A percentile compares a stretch with the other conserved stretches of the same genome.
Evolutionary conservation across 2,888 invertebrate species (phyloP).

Genomic region (Protodeltote pygarga): DNA sequence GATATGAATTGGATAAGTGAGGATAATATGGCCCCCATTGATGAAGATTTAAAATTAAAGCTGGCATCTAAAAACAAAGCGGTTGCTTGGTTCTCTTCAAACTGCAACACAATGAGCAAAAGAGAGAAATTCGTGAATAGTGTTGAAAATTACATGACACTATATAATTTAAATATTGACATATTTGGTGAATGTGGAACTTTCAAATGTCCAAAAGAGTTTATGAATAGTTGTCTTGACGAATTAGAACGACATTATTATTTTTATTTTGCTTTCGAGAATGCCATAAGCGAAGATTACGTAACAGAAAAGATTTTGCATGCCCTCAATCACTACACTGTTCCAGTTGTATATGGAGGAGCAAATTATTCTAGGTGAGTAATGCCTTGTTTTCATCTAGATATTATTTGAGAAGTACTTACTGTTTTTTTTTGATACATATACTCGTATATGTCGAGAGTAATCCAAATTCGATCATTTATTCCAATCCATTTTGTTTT

Average conservation of each 20-base stretch:
- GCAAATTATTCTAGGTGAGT: slow-evolving; percentile 86
- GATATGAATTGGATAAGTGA: slow-evolving; percentile 58
- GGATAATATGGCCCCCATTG: slow-evolving; percentile 52
- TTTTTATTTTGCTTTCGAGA: slow-evolving; percentile 77
- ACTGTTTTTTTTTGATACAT: no score
- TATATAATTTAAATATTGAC: slow-evolving; percentile 61
- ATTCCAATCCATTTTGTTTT: slow-evolving; percentile 28
- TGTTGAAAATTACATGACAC: slow-evolving; percentile 53
- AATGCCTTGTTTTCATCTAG: no score
- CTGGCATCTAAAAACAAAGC: slow-evolving; percentile 56
- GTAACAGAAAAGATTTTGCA: slow-evolving; percentile 74
- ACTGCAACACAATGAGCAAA: slow-evolving; percentile 62
- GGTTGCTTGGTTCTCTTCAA: slow-evolving; percentile 73
- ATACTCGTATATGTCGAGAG: no score
- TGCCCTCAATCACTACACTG: slow-evolving; percentile 85
- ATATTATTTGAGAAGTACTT: not conserved
- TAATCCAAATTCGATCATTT: no score
- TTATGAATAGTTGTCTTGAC: slow-evolving; percentile 60
- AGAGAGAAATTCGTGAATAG: slow-evolving; percentile 61
- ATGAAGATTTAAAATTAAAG: slow-evolving; percentile 43
- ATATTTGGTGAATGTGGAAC: slow-evolving; percentile 69
- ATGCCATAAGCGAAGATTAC: slow-evolving; percentile 73
- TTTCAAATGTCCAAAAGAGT: slow-evolving; percentile 58
- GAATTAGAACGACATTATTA: slow-evolving; percentile 64
- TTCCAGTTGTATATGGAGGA: slow-evolving; percentile 90